Evolutionary conservation across 2,888 invertebrate species (phyloP), one percentile per base, ranked within the genome.

Genomic region (Lepetodrilus schrolli): DNA sequence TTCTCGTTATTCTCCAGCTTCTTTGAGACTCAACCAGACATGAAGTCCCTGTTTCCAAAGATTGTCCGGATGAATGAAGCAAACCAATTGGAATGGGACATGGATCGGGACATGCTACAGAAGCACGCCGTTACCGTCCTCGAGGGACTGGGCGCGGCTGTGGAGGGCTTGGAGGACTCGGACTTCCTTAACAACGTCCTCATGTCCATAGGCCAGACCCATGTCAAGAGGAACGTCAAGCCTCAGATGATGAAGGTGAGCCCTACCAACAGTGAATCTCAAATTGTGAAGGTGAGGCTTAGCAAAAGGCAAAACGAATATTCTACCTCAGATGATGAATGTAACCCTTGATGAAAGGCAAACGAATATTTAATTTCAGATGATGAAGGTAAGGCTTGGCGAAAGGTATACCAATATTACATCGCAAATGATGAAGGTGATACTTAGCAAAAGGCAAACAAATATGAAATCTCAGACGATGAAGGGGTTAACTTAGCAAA

Each of bases 91-190:
- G 88, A 87, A 75, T 84, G 83, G 79, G 83, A 84, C 51, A 82
- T 87, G 17, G 88, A 88, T 75, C 78, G 79, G 21, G 85, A 86
- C 4, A 85, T 86, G 85, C 74, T 89, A 5, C 84, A 83, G 78
- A 83, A 83, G 65, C 89, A 89, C 73, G 87, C 88, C 0, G 80
- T 84, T 34, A 85, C 86, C 1, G 88, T 88, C 8, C 85, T 89
- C 86, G 87, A 87, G 74, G 88, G 87, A 0, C 82, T 89, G 48
- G 88, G 88, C 4, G 89, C 89, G 0, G 87, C 88, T 0, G 89
- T 88, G 7, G 89, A 89, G 77, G 87, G 85, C 69, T 80, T 89
- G 26, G 87, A 88, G 30, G 88, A 89, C 73, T 84, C 87, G 1
- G 82, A 83, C 13, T 84, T 87, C 50, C 83, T 89, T 4, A 86